Base-by-base conservation (phyloP, 23 tunicate genomes). In the Styela plicata region DNA sequence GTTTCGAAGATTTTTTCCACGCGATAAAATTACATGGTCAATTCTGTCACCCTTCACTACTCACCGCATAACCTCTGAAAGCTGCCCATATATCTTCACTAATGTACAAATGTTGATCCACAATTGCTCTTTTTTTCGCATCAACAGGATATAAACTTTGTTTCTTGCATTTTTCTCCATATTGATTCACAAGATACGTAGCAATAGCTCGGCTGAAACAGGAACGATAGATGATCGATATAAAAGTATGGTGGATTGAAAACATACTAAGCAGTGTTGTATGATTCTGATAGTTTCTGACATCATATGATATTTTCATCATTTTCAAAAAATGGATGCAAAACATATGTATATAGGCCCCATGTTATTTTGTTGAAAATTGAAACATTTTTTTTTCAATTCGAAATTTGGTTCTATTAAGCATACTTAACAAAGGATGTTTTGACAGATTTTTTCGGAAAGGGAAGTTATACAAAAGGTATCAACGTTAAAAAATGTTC, bases 131-230 rank as follows among this genome's bases (percentile, higher is more conserved):
- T 21, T 22, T 52, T 24, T 64, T 65, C 3, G 91, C 78, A 26
- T 74, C 86, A 20, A 21, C 61, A 32, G 96, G 96, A 36, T 90
- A 90, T 17, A 90, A 65, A 19, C 68, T 1, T 33, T 52, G 66
- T 53, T 76, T 76, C 33, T 57, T 29, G n/a, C 64, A 37, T 33
- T 87, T 82, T 10, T 74, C 64, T 31, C 80, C 89, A 35, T 85
- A 82, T 70, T 90, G 33, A 71, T 80, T 90, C 74, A 82, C 79
- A 63, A 90, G 52, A 35, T 90, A 90, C 2, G 83, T 25, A 10
- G 80, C 74, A 21, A 90, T 90, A 16, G 96, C 96, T 21, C 96
- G 89, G 64, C 96, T 90, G 86, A 18, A 32, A 76, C 20, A 25
- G 24, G 64, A 20, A 57, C 7, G n/a, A n/a, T n/a, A 73, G 18